Conservation (phyloP, 2,888 invertebrate genomes). For the Agriopis marginaria region DNA sequence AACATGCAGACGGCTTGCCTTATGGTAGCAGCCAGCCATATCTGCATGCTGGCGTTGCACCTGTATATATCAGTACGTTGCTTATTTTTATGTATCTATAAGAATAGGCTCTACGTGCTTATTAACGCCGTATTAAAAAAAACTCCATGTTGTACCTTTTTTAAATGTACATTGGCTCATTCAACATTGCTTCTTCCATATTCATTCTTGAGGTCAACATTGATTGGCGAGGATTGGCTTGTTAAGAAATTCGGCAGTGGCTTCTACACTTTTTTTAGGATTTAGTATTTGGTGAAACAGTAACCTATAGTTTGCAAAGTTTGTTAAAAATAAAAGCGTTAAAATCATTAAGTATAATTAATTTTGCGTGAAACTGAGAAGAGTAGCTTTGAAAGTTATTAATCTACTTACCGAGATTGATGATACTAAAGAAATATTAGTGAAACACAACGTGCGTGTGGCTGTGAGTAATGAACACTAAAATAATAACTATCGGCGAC, state of each 20-base stretch:
- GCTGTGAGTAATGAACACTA: constrained; percentile 54
- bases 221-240: neutral
- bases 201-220: too few species aligned
- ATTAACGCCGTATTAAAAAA: neutral
- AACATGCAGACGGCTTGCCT: neutral
- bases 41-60: too few species aligned
- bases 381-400: constrained; percentile 20
- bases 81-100: too few species aligned
- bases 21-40: too few species aligned
- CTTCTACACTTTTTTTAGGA: neutral
- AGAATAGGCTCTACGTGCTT: neutral
- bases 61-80: too few species aligned
- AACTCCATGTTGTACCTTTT: neutral
- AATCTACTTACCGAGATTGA: constrained; percentile 27
- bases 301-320: constrained; percentile 8
- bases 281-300: constrained; percentile 1
- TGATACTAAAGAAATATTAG: constrained; percentile 27
- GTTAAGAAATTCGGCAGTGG: neutral
- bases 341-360: neutral
- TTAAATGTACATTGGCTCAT: neutral
- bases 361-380: constrained; percentile 28
- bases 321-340: constrained; percentile 13
- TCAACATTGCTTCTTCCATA: too few species aligned
- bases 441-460: constrained; percentile 51
- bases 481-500: constrained; percentile 47